These are phyloP conservation scores for Andrena flavipes DNA, from an alignment of 2,888 invertebrate species.

Conservation along the genomic window DNA sequence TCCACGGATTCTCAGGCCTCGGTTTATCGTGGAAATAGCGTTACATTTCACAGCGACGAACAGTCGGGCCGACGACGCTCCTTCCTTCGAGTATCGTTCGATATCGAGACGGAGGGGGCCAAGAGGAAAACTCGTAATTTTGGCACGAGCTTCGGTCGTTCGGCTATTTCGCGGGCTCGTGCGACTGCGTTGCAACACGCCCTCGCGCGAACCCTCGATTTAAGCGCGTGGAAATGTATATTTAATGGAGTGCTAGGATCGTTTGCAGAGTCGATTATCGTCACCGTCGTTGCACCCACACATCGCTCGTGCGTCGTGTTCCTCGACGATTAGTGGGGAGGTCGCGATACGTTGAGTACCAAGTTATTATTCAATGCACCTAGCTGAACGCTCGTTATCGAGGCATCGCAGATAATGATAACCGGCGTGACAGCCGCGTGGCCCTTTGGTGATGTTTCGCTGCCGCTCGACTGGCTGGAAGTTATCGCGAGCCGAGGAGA, in stretches of 20 bases:
- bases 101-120: background rate
- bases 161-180: conserved; percentile 9
- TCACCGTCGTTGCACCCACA: too few relatives aligned
- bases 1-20: conserved; percentile 9
- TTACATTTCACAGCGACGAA: background rate
- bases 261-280: background rate
- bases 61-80: background rate
- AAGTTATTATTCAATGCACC: conserved; percentile 1
- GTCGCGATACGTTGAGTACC: background rate
- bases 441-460: background rate
- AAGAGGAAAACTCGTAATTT: conserved; percentile 13
- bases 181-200: conserved; percentile 10
- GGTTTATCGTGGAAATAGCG: background rate
- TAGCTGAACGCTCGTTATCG: conserved; percentile 4
- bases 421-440: background rate
- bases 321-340: background rate
- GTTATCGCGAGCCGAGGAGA: background rate
- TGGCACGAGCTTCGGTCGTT: conserved; percentile 22
- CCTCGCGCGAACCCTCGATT: background rate
- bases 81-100: background rate
- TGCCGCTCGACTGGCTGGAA: background rate
- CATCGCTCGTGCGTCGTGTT: background rate
- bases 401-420: conserved; percentile 8
- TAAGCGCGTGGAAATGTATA: background rate
- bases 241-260: background rate